Percentiles rank a stretch among this genome's conserved stretches.
Evolutionary conservation across 2,888 invertebrate species (phyloP).

Genomic region (Ectropis crepuscularia): DNA sequence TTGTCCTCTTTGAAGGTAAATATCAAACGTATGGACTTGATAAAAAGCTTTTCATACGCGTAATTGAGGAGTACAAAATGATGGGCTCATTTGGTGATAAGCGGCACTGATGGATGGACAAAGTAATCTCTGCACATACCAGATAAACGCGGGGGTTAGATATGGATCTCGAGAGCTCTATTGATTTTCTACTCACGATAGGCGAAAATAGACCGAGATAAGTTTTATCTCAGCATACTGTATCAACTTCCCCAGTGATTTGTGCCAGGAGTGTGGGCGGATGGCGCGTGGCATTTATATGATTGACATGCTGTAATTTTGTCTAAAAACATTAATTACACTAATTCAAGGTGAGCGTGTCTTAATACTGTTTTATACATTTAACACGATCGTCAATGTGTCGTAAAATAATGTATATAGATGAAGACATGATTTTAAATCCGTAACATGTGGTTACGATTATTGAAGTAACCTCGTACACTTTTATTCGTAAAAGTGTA

Average conservation of each 20-base stretch:
- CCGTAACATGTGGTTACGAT: slow-evolving; percentile 2
- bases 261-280: slow-evolving; percentile 23
- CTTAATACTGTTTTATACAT: slow-evolving; percentile 25
- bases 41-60: slow-evolving; percentile 20
- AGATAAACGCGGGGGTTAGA: slow-evolving; percentile 20
- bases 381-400: slow-evolving; percentile 23
- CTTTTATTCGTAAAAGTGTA: not conserved
- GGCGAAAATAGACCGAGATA: slow-evolving; percentile 25
- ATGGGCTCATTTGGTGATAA: slow-evolving; percentile 25
- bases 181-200: slow-evolving; percentile 31
- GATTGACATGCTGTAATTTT: slow-evolving; percentile 26
- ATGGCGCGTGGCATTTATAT: slow-evolving; percentile 22
- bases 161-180: slow-evolving; percentile 28
- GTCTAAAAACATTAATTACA: slow-evolving; percentile 25
- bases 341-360: slow-evolving; percentile 26
- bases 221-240: slow-evolving; percentile 11
- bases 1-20: slow-evolving; percentile 2
- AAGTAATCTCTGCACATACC: slow-evolving; percentile 21
- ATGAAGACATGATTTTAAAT: slow-evolving; percentile 3
- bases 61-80: slow-evolving; percentile 22
- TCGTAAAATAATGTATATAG: slow-evolving; percentile 16
- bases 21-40: slow-evolving; percentile 11
- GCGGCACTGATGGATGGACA: slow-evolving; percentile 10
- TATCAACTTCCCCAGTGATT: slow-evolving; percentile 14
- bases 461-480: not conserved